Evolutionary conservation across 2,888 invertebrate genomes (phyloP), one percentile per base, ranked within the genome.

Genomic region (Scaptomyza polygonia): DNA sequence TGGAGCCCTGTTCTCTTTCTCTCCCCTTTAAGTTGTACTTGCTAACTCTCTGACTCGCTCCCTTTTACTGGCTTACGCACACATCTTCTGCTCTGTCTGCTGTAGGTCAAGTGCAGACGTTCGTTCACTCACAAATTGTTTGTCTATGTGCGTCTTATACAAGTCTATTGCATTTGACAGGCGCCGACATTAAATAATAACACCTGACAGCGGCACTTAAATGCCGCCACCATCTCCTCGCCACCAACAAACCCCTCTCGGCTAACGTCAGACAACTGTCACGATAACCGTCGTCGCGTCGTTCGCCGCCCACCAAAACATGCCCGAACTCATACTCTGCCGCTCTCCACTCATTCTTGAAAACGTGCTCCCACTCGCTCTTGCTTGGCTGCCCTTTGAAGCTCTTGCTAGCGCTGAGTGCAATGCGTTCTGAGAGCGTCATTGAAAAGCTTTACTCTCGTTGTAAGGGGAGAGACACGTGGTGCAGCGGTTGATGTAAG

Each of bases 101-200:
- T 74, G 67, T 78, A 76, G 80, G 80, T 84, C 84, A 81, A 80
- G 78, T 73, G 84, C 78, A 78, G 44, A 67, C 65, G 78, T 34
- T n/a, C 5, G 12, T 75, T 77, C 75, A 83, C 34, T n/a, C 78
- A 77, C 77, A 83, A 79, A 78, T 73, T 83, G 72, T 79, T 65
- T 74, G 59, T 76, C 53, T 66, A 36, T 57, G 36, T 61, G 65
- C 62, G 71, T 65, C 39, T 73, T 65, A 61, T 63, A 58, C 52
- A 76, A 72, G 67, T 72, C 77, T 53, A 67, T 72, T 73, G 84
- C 79, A 72, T 77, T 83, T 79, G 78, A 80, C 76, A 84, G 74
- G 77, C 78, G 72, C 66, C 67, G 81, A 74, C 84, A 81, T 70
- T 72, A 73, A 86, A 79, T 84, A 77, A 76, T 71, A 80, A 76